Base-by-base conservation (phyloP, 2,888 invertebrate genomes). In the Quadroppia sp. region DNA sequence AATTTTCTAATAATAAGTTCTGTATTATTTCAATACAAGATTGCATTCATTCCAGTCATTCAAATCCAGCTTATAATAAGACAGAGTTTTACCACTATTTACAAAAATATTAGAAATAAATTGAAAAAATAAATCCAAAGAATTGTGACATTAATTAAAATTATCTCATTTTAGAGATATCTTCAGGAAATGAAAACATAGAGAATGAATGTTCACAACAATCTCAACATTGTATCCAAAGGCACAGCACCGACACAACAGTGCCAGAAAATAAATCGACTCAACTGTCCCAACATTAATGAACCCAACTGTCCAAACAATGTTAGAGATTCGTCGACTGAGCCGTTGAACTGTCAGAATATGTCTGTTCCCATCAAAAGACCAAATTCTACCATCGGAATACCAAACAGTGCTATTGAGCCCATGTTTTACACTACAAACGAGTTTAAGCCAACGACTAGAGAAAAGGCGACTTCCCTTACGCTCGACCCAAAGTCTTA, bases 381-480 rank as follows among this genome's bases (percentile, higher is more conserved):
- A 71, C 74, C 74, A 2, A 74, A 74, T 45, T 74, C 74, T 23
- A 74, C 74, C 2, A 74, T 71, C 28, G 74, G 74, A 36, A 74
- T 74, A 30, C 74, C 74, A 0, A 71, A 56, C 48, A 59, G 71
- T 28, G 56, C 70, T 50, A 25, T 74, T n/a, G 73, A 73, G 20
- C 45, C 67, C 23, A 48, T 20, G 20, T 42, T 42, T 17, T 73
- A 42, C 67, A 28, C 73, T 2, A 67, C 20, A 7, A 45, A 67
- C 13, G 72, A 48, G 17, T 74, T 74, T 36, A 71, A 30, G 23
- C 74, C 70, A 20, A 28, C 50, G 2, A 67, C 67, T n/a, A 71
- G 74, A 32, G 74, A 74, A 71, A 74, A 74, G 53, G 74, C 74
- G 13, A 42, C 74, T 36, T 74, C 74, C 6, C 53, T 74, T 6